Evolutionary conservation across 2,113 vertebrate genomes (phyloP), one percentile per base, ranked within the genome.

Genomic region (Osmerus eperlanus): DNA sequence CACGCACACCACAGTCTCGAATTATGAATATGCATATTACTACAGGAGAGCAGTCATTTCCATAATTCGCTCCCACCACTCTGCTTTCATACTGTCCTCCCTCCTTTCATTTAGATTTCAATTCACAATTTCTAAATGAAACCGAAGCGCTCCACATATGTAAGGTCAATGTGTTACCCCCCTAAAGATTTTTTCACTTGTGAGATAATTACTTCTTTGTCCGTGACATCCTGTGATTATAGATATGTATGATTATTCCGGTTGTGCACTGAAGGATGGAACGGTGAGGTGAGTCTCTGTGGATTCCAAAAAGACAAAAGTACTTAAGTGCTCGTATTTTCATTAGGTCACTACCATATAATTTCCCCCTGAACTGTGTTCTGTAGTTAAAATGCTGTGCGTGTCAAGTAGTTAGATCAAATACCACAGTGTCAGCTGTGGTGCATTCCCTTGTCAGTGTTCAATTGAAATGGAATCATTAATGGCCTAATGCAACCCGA

Each of bases 121-220:
- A 79, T 88, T 77, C 69, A 86, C 86, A 59, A 68, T 70, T 67
- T 89, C 78, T 80, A 83, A 88, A 85, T 76, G 63, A 70, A 75
- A 83, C 4, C 9, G 73, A 77, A 67, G 71, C 72, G 60, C 86
- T 88, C 69, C 72, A 80, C 82, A 73, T 80, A 74, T 78, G 80
- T 86, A 85, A 86, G 89, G 85, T 95, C 92, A 91, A 89, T 84
- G 83, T 93, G 91, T 92, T 91, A 83, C 85, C 90, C 91, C 88
- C 90, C 91, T 81, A 80, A 92, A 94, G 92, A 90, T 92, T 89
- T 89, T 87, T 88, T 94, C 88, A 92, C 91, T 91, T 93, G 78
- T 80, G 81, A 79, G 70, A 90, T 95, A 96, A 96, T 96, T 95
- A 94, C 93, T 92, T 93, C 91, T 92, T 91, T 91, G 91, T 87